Evolutionary conservation across 2,888 invertebrate genomes (phyloP), one percentile per base, ranked within the genome.

Genomic region (Hymenopus coronatus): DNA sequence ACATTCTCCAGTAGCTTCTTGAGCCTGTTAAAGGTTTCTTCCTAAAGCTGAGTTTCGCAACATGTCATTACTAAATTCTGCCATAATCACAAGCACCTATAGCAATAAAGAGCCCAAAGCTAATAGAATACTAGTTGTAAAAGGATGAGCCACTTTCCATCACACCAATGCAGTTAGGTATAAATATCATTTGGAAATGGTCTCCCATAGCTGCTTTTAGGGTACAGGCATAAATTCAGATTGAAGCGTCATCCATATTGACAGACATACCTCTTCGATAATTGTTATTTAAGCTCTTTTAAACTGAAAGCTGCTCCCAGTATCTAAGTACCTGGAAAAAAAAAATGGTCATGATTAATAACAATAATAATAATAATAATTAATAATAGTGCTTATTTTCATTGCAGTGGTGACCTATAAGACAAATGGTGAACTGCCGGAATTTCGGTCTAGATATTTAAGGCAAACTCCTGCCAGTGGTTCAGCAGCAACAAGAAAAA

Each of bases 41-140:
- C 40, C 40, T 40, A 40, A 40, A 40, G 40, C 40, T 40, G 4
- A 40, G 40, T 40, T 4, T 40, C 40, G 40, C 9, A 40, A 40
- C 40, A 3, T 8, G 7, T 7, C 46, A 46, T 7, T 8, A 46
- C 14, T 14, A n/a, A 27, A 88, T 88, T 83, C 85, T 28, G 12
- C 85, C 85, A 46, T 82, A 88, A 28, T 88, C 83, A 70, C 88
- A 85, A 88, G 85, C 85, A 85, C 40, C 70, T 20, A 88, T 81
- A n/a, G 85, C 27, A 28, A 85, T 82, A 28, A 88, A 88, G 85
- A 82, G 81, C n/a, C 82, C 20, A 85, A 81, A 88, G 85, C 82
- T 46, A 88, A 25, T 27, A 88, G 15, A 88, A 28, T 28, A 28
- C 28, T 85, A 27, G 85, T 15, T 81, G 27, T 15, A 88, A 27